Conservation (phyloP, 1,140 invertebrate genomes). For the Scylla paramamosain region DNA sequence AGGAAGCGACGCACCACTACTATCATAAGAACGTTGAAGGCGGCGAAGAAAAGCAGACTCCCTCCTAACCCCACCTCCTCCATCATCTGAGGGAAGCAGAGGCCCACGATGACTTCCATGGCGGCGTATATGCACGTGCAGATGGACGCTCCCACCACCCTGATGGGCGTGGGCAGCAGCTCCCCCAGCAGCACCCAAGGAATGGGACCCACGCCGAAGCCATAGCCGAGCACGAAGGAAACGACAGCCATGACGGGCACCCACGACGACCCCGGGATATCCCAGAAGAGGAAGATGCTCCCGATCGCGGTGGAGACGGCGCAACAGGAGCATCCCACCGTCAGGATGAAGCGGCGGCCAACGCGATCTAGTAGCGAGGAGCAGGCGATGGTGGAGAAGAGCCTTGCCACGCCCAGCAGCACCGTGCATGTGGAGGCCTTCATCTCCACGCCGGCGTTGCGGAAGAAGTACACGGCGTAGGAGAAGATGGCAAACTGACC, state of each 20-base stretch:
- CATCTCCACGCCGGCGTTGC: not conserved
- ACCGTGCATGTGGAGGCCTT: constrained; percentile 23
- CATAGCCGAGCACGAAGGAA: not conserved
- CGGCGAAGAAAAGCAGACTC: constrained; percentile 43
- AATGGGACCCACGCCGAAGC: constrained; percentile 56
- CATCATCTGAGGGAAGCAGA: constrained; percentile 47
- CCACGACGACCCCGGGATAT: constrained; percentile 24
- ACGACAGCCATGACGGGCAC: constrained; percentile 48
- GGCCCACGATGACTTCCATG: constrained; percentile 25
- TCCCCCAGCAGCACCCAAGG: constrained; percentile 61
- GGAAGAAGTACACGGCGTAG: constrained; percentile 66
- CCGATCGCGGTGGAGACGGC: not conserved
- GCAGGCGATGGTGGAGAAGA: constrained; percentile 27
- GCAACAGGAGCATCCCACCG: not conserved
- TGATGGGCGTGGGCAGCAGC: constrained; percentile 54
- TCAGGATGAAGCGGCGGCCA: constrained; percentile 38
- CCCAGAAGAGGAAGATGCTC: not conserved
- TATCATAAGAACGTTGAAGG: not conserved
- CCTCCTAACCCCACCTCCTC: not conserved
- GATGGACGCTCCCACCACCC: constrained; percentile 50
- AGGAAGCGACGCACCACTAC: constrained; percentile 34
- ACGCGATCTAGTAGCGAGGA: constrained; percentile 35
- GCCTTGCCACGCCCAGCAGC: constrained; percentile 9
- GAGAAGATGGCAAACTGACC: constrained; percentile 63
- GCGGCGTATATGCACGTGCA: constrained; percentile 14